A percentile compares a stretch with the other conserved stretches of the same genome.
Evolutionary conservation across 2,113 vertebrate genomes (phyloP).

Genomic region (Bos indicus): DNA sequence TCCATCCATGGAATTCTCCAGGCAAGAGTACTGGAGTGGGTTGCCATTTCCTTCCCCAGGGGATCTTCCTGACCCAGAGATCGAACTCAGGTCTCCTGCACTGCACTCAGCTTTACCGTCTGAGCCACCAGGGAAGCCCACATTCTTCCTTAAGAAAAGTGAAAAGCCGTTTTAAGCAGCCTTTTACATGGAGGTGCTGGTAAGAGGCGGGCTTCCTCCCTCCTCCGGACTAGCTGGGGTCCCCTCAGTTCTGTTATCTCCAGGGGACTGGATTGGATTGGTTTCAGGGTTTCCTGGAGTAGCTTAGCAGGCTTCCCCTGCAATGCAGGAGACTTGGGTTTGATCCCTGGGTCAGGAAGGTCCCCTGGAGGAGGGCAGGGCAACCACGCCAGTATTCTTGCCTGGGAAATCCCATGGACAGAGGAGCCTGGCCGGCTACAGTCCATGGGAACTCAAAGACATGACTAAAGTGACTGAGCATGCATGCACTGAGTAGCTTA

Average conservation of each 20-base stretch:
- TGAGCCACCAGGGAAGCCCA: too few relatives aligned
- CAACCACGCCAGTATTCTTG: not conserved
- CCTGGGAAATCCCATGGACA: not conserved
- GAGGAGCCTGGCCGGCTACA: not conserved
- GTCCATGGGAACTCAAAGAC: not conserved
- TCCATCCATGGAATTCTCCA: too few relatives aligned
- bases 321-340: not conserved
- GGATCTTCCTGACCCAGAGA: too few relatives aligned
- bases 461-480: not conserved
- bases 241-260: not conserved
- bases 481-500: not conserved
- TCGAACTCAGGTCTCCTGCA: too few relatives aligned
- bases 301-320: not conserved
- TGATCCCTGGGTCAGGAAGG: not conserved
- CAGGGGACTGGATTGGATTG: accelerated
- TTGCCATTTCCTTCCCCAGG: too few relatives aligned
- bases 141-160: not conserved
- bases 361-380: not conserved
- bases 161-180: not conserved
- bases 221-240: not conserved
- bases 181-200: not conserved
- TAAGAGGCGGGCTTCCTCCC: not conserved
- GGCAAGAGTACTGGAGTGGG: too few relatives aligned
- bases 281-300: not conserved
- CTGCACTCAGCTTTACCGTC: too few relatives aligned